Percentiles rank a stretch among this genome's conserved stretches.
phyloP scores from a whole-genome alignment of 1,140 invertebrate genomes.

The Polypedilum vanderplanki region DNA sequence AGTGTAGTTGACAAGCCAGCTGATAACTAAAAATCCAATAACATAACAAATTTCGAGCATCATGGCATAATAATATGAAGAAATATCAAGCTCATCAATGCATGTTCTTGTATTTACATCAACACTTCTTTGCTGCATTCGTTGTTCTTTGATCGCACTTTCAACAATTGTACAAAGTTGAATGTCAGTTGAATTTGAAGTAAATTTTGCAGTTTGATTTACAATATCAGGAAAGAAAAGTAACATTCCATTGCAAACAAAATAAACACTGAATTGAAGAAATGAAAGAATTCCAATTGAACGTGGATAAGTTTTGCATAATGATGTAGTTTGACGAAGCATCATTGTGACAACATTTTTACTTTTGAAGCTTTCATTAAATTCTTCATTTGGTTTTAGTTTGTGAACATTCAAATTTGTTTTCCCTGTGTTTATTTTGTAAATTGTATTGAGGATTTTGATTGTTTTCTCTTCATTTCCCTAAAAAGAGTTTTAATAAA shows the following conservation, averaged over 20 bases:
- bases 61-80: slow-evolving; percentile 2
- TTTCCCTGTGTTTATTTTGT: slow-evolving; percentile 48
- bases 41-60: slow-evolving; percentile 32
- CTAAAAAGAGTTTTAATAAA: not conserved
- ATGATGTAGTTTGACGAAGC: not conserved
- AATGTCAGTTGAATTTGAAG: slow-evolving; percentile 32
- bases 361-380: not conserved
- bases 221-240: slow-evolving; percentile 50
- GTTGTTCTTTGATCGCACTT: not conserved
- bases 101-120: not conserved
- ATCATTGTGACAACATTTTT: slow-evolving; percentile 22
- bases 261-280: slow-evolving; percentile 48
- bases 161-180: slow-evolving; percentile 36
- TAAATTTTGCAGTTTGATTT: slow-evolving; percentile 40
- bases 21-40: slow-evolving; percentile 29
- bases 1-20: not conserved
- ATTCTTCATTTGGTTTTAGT: slow-evolving; percentile 21
- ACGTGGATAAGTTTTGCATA: not conserved
- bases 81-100: not conserved
- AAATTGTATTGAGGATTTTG: slow-evolving; percentile 50
- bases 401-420: slow-evolving; percentile 34
- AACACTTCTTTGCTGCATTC: not conserved
- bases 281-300: slow-evolving; percentile 44
- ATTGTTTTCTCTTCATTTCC: slow-evolving; percentile 50
- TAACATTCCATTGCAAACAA: slow-evolving; percentile 48